Conservation (phyloP, 2,113 vertebrate genomes). For the Phainopepla nitens region DNA sequence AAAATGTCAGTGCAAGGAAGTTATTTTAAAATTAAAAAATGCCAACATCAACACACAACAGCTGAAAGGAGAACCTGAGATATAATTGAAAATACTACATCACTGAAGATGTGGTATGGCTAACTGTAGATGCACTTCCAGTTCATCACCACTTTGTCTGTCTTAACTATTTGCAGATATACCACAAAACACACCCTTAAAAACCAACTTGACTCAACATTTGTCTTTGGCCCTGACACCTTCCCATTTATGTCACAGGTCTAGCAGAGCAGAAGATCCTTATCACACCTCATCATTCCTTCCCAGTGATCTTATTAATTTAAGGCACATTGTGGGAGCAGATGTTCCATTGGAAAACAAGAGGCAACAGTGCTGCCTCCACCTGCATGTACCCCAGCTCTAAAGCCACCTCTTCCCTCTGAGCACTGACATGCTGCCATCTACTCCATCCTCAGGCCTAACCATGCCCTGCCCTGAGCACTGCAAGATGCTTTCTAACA, state of each 20-base stretch:
- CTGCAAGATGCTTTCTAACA: neutral
- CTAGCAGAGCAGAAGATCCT: neutral
- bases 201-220: neutral
- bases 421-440: neutral
- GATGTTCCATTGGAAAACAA: neutral
- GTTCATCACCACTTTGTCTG: neutral
- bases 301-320: neutral
- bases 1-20: neutral
- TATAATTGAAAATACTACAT: neutral
- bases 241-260: neutral
- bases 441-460: neutral
- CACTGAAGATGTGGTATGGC: neutral
- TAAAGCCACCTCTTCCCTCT: neutral
- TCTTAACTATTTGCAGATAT: neutral
- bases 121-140: neutral
- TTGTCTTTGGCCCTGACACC: neutral
- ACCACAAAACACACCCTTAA: neutral
- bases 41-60: neutral
- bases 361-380: neutral
- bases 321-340: neutral
- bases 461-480: neutral
- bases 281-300: neutral
- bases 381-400: accelerated
- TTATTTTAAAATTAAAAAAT: neutral
- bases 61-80: neutral